Base-by-base conservation (phyloP, 2,888 invertebrate genomes). In the Leptodirus hochenwartii region DNA sequence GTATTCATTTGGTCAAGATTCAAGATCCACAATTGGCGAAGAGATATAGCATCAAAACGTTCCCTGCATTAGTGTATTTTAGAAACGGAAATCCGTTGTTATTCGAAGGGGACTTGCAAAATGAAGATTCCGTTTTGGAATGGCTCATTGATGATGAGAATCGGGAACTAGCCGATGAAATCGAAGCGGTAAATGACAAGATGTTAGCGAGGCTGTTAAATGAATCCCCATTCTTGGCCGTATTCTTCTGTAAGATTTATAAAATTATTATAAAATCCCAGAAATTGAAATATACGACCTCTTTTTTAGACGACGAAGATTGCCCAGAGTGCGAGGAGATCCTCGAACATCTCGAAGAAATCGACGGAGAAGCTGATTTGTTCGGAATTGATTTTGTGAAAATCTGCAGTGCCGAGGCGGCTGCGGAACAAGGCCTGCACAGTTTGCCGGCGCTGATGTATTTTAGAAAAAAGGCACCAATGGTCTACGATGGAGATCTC, bases 351-450 rank as follows among this genome's bases (percentile, higher is more conserved):
- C 56, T 93, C 22, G 93, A 93, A 56, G 78, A 85, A 51, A 91
- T 95, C 41, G 93, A 95, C 46, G 88, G 88, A 17, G 91, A 93
- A 59, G 87, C 88, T 0, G 88, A 90, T 54, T 68, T 79, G 43
- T 85, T 72, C 49, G 85, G 85, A n/a, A 88, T 90, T 41, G 88
- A 90, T 53, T 90, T 91, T 54, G 88, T 91, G 0, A 90, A 90
- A 54, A 84, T 90, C 31, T 73, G 77, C 24, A 82, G 82, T 45
- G 61, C 70, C 0, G 77, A 80, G 42, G 79, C 84, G 2, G 81
- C 85, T 8, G 71, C 76, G 20, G 76, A 76, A 43, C 84, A 81
- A 51, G 77, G 77, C 41, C 65, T 90, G 29, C 69, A 85, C 23
- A 79, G 77, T 47, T 70, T 84, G 38, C 90, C 90, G 3, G 76